phyloP scores from a whole-genome alignment of 2,888 invertebrate genomes.

The Julus scandinavius region DNA sequence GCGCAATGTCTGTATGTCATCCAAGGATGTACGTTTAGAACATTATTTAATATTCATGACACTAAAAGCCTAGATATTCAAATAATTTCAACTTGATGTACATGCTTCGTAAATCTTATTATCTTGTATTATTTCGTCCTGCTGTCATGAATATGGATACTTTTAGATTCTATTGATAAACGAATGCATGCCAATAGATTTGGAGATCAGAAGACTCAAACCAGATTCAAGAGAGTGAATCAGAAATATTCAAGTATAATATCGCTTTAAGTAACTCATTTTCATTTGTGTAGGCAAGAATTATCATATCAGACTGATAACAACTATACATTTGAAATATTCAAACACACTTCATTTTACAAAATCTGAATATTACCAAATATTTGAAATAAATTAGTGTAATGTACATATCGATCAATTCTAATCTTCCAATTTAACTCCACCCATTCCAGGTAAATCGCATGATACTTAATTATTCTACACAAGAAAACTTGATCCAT shows the following conservation, averaged over 20 bases:
- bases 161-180: background rate
- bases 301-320: too few species aligned
- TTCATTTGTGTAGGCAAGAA: too few species aligned
- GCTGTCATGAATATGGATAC: background rate
- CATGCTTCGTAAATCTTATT: background rate
- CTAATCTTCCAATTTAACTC: too few species aligned
- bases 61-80: constrained; percentile 29
- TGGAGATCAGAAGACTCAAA: background rate
- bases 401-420: too few species aligned
- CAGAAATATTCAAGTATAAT: background rate
- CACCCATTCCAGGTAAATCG: too few species aligned
- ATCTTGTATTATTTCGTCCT: background rate
- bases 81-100: constrained; percentile 6
- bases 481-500: too few species aligned
- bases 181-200: background rate
- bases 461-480: too few species aligned
- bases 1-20: constrained; percentile 2
- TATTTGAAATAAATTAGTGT: too few species aligned
- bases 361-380: background rate
- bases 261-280: too few species aligned
- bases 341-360: background rate
- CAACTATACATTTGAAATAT: background rate
- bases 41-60: constrained; percentile 42
- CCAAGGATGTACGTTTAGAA: background rate
- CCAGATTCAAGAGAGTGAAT: background rate